Percentiles rank a stretch among this genome's conserved stretches.
Conservation (phyloP, 2,113 vertebrate species). For the Brachyhypopomus gauderio region DNA sequence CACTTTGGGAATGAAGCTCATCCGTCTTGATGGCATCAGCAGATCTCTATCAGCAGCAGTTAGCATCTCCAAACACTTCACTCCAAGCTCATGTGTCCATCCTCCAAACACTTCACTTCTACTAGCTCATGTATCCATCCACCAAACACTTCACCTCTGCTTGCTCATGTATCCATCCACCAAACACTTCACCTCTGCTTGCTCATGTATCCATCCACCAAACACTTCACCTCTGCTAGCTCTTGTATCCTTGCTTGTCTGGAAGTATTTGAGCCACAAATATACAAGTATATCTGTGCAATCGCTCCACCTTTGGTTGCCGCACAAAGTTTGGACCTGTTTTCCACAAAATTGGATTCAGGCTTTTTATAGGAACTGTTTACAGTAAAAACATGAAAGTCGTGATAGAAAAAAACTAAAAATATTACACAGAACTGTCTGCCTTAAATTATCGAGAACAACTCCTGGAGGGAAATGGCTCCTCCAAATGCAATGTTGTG, state of each 20-base stretch:
- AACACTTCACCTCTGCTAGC: constrained; percentile 54
- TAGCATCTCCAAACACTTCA: constrained; percentile 64
- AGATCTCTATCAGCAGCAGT: constrained; percentile 74
- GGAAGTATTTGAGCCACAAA: constrained; percentile 41
- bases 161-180: constrained; percentile 28
- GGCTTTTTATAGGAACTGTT: constrained; percentile 42
- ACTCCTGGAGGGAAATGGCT: neutral
- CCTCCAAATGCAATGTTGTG: neutral
- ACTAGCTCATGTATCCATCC: constrained; percentile 25
- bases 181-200: constrained; percentile 33
- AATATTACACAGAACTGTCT: constrained; percentile 5
- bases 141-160: too few relatives aligned
- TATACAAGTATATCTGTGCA: constrained; percentile 10
- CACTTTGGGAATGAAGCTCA: constrained; percentile 66
- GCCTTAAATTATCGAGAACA: neutral
- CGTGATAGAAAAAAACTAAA: neutral
- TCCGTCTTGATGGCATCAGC: constrained; percentile 65
- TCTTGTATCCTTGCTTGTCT: constrained; percentile 31
- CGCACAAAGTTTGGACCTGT: constrained; percentile 37
- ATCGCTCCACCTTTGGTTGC: constrained; percentile 23
- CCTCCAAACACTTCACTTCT: neutral
- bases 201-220: constrained; percentile 50
- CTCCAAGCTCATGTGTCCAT: neutral
- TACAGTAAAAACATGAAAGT: constrained; percentile 46
- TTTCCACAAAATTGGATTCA: constrained; percentile 32